A percentile compares a stretch with the other conserved stretches of the same genome.
Conservation (phyloP, 2,113 vertebrate genomes). For the Aramus guarauna region DNA sequence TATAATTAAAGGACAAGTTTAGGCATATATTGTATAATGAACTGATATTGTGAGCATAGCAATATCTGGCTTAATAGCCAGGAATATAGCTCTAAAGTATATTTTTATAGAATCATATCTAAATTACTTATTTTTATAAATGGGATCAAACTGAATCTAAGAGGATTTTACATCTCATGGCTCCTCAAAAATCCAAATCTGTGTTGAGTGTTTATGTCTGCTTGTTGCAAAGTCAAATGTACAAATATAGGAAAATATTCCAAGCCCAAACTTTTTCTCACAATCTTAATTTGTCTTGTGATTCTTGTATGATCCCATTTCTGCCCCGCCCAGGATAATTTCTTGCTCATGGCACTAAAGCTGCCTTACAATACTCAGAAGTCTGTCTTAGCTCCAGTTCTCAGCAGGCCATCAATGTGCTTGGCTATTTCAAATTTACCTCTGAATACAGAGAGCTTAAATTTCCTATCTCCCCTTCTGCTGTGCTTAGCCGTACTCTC, state of each 20-base stretch:
- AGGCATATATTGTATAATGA: neutral
- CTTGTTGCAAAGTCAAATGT: neutral
- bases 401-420: neutral
- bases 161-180: neutral
- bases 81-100: neutral
- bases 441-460: neutral
- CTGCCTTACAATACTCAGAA: neutral
- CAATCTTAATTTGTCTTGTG: neutral
- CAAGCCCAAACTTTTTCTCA: neutral
- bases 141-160: neutral
- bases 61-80: neutral
- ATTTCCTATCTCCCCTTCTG: neutral
- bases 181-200: neutral
- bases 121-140: neutral
- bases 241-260: neutral
- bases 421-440: neutral
- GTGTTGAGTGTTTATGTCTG: neutral
- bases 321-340: neutral
- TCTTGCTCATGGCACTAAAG: neutral
- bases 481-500: neutral
- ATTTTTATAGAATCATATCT: neutral
- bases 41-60: neutral
- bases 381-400: neutral
- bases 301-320: neutral
- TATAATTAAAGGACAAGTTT: neutral